phyloP scores from a whole-genome alignment of 2,888 invertebrate species.

The Scaptodrosophila latifasciaeformis region DNA sequence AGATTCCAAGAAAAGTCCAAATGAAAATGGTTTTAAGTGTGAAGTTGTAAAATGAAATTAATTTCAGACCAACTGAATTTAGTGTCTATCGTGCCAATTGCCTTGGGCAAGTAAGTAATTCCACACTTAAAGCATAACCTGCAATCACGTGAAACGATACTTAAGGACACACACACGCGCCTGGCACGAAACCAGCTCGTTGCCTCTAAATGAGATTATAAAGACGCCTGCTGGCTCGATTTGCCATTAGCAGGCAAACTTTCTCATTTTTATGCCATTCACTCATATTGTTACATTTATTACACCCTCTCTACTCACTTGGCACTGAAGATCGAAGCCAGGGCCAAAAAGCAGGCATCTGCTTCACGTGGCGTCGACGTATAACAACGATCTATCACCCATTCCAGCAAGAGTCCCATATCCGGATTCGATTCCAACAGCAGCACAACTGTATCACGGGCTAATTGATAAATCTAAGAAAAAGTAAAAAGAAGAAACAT shows the following conservation, averaged over 20 bases:
- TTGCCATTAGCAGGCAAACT: too few species aligned
- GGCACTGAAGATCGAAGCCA: conserved; percentile 97
- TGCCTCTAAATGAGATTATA: conserved; percentile 32
- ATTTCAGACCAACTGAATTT: too few species aligned
- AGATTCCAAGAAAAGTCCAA: too few species aligned
- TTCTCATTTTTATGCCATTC: too few species aligned
- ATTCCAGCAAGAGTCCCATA: conserved; percentile 92
- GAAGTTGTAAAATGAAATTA: too few species aligned
- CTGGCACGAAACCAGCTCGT: neutral
- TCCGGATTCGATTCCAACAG: conserved; percentile 96
- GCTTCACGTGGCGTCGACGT: conserved; percentile 93
- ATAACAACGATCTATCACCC: conserved; percentile 98
- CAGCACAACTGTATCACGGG: conserved; percentile 94
- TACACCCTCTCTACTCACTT: conserved; percentile 81
- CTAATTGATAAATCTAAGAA: conserved; percentile 88
- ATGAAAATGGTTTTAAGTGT: too few species aligned
- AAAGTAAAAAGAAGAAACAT: neutral
- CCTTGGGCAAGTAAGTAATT: too few species aligned
- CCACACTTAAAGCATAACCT: conserved; percentile 29
- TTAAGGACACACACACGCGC: conserved; percentile 25
- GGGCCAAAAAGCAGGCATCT: conserved; percentile 96
- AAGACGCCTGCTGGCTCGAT: too few species aligned
- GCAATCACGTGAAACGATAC: conserved; percentile 40
- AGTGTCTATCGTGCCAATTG: too few species aligned
- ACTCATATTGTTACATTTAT: too few species aligned